Conservation (phyloP, 2,797 vertebrate genomes). For the Apogon talboti region DNA sequence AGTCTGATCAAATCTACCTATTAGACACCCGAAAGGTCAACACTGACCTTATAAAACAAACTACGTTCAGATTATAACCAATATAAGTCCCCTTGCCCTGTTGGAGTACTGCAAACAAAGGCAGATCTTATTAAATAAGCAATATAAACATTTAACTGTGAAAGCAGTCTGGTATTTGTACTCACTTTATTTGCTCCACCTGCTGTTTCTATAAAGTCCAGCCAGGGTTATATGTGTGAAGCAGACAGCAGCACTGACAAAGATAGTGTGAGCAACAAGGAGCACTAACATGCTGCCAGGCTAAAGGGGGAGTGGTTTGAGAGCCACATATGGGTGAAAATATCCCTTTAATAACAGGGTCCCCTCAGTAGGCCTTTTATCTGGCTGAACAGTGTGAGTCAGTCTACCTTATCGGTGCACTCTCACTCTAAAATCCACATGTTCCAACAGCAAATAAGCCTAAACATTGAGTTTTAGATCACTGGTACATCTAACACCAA, state of each 20-base stretch:
- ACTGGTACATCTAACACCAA: not conserved
- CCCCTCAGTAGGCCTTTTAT: not conserved
- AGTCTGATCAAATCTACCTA: conserved; percentile 3
- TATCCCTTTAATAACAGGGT: conserved; percentile 10
- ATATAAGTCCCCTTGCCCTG: not conserved
- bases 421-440: too few species aligned
- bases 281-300: conserved; percentile 36
- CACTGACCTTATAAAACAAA: not conserved
- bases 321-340: conserved; percentile 18
- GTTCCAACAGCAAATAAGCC: too few species aligned
- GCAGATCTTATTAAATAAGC: not conserved
- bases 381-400: not conserved
- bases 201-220: conserved; percentile 19
- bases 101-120: not conserved
- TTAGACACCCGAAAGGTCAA: not conserved
- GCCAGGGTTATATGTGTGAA: conserved; percentile 27
- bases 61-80: conserved; percentile 2
- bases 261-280: conserved; percentile 48
- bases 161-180: conserved; percentile 29
- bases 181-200: conserved; percentile 55
- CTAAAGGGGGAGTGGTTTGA: conserved; percentile 53
- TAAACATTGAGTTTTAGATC: too few species aligned
- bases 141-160: not conserved
- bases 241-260: conserved; percentile 41
- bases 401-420: not conserved